A percentile compares a stretch with the other conserved stretches of the same genome.
Evolutionary conservation across 2,888 invertebrate species (phyloP).

Genomic region (Sarcophaga subvicina): DNA sequence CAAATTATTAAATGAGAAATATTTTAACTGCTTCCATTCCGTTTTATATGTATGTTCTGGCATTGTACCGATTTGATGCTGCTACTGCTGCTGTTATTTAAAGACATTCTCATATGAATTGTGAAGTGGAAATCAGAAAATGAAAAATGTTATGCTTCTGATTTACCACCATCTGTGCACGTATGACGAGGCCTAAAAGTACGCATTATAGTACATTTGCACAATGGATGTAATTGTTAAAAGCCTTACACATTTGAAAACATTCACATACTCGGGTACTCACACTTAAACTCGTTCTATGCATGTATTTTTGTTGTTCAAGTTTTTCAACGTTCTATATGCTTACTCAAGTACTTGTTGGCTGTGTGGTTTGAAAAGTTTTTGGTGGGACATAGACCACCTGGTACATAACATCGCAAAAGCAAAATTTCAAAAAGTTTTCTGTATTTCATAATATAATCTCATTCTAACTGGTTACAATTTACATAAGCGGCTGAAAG

Average conservation of each 20-base stretch:
- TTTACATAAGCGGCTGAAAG: too few relatives aligned
- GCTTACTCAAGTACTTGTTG: background rate
- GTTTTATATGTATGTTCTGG: background rate
- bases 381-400: background rate
- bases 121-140: too few relatives aligned
- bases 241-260: background rate
- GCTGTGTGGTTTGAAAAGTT: background rate
- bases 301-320: background rate
- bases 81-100: too few relatives aligned
- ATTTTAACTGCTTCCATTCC: background rate
- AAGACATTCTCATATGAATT: too few relatives aligned
- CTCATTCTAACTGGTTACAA: too few relatives aligned
- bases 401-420: too few relatives aligned
- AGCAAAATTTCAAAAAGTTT: too few relatives aligned
- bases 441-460: too few relatives aligned
- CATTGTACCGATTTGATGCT: too few relatives aligned
- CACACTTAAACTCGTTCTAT: slow-evolving; percentile 2
- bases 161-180: background rate
- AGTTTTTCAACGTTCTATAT: too few relatives aligned
- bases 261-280: background rate
- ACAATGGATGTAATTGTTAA: slow-evolving; percentile 3
- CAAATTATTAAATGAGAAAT: slow-evolving; percentile 39
- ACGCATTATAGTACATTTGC: slow-evolving; percentile 10
- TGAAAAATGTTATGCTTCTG: too few relatives aligned
- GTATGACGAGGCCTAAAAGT: background rate